phyloP scores from a whole-genome alignment of 2,888 invertebrate genomes.

The Tolmerus cingulatus region DNA sequence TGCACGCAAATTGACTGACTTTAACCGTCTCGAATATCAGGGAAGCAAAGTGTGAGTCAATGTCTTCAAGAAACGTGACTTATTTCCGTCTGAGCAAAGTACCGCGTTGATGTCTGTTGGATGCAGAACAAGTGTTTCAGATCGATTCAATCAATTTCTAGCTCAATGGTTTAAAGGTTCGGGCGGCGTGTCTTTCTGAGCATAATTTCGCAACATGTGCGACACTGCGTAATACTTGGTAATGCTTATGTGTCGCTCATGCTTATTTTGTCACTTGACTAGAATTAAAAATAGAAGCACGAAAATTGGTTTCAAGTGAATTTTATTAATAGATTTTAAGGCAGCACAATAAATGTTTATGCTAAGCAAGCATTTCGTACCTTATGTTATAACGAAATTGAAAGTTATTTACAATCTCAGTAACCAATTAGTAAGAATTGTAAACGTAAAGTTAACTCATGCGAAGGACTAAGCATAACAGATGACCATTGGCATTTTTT shows the following conservation, averaged over 20 bases:
- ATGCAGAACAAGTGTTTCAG: background rate
- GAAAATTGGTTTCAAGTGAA: background rate
- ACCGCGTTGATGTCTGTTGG: background rate
- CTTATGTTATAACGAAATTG: background rate
- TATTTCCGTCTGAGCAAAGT: background rate
- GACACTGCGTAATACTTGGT: background rate
- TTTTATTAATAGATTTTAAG: background rate
- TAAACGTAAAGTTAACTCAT: background rate
- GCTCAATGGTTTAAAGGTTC: background rate
- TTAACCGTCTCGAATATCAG: background rate
- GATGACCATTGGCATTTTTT: background rate
- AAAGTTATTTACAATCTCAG: background rate
- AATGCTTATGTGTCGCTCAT: background rate
- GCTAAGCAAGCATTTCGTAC: background rate
- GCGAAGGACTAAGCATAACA: background rate
- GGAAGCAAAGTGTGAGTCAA: background rate
- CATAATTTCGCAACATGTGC: background rate
- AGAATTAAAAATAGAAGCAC: background rate
- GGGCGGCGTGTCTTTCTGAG: background rate
- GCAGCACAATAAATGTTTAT: background rate
- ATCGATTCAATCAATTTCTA: background rate
- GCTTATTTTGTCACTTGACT: background rate
- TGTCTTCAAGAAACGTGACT: conserved; percentile 3
- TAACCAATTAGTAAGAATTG: background rate
- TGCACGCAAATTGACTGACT: background rate